Conservation (phyloP, 2,797 vertebrate genomes). For the Aplochiton taeniatus region DNA sequence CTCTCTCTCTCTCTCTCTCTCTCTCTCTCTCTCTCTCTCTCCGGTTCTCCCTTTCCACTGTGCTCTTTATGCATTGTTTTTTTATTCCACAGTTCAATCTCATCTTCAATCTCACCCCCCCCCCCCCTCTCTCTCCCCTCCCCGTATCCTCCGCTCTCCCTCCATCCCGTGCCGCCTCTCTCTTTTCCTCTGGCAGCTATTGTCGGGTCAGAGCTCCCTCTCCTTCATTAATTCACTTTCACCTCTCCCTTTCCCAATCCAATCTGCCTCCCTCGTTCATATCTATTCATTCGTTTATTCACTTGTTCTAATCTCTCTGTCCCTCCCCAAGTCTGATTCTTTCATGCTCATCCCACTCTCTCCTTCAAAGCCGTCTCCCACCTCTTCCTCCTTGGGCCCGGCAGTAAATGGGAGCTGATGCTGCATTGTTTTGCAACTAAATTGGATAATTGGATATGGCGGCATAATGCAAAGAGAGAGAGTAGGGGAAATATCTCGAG, state of each 20-base stretch:
- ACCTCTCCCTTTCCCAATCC: background rate
- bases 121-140: background rate
- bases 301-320: constrained; percentile 24
- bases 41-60: background rate
- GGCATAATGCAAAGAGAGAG: constrained; percentile 31
- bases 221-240: constrained; percentile 27
- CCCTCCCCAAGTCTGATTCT: constrained; percentile 13
- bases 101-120: constrained; percentile 28
- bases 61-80: background rate
- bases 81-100: constrained; percentile 7
- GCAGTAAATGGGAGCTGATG: constrained; percentile 47
- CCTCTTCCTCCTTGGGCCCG: constrained; percentile 18
- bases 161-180: constrained; percentile 21
- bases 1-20: background rate
- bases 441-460: constrained; percentile 69
- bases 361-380: constrained; percentile 26
- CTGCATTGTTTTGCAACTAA: constrained; percentile 62
- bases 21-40: background rate
- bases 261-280: background rate
- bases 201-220: background rate
- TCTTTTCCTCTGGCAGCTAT: background rate
- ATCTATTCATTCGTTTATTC: too few relatives aligned
- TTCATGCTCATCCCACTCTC: constrained; percentile 9
- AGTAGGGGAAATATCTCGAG: background rate
- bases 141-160: constrained; percentile 6